Evolutionary conservation across 2,797 vertebrate species (phyloP), one percentile per base, ranked within the genome.

Genomic region (Crax fasciolata): DNA sequence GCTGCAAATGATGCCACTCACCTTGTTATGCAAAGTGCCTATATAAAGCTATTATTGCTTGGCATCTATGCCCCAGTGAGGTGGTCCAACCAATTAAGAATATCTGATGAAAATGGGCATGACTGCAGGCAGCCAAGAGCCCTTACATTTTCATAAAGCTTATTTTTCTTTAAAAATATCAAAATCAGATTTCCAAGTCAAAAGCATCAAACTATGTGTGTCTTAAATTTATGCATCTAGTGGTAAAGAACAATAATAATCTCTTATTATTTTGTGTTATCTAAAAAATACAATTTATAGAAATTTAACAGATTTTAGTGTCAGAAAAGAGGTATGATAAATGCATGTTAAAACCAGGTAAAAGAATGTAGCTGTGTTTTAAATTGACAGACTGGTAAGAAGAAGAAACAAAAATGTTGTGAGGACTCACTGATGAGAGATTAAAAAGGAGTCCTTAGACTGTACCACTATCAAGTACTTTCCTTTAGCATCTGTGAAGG

Each of bases 1-100:
- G 77, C n/a, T 68, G 90, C 89, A 96, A 78, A 66, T 54, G 55
- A 27, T 67, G 68, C 68, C 52, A 51, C 58, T 89, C 62, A 61
- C 48, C 27, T 58, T 55, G 28, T 46, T 88, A 72, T 85, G 63
- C 65, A 44, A 81, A 94, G 55, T 46, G 43, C 16, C 38, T 65
- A 13, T 12, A 13, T 24, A 78, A 75, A 86, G 39, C 82, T 83
- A 10, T 43, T 39, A 41, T 17, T 86, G 18, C 59, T 92, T 84
- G 79, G 74, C 93, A 90, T 83, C 82, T 90, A 19, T 70, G 44
- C 14, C 57, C 27, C 15, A 44, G 25, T 30, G 54, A 70, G 82
- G 49, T 44, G 71, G 48, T 68, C 68, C 72, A 90, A 10, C 9
- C 59, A 95, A 76, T 87, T 78, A 94, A 48, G 30, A 90, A 1